phyloP scores from a whole-genome alignment of 2,113 vertebrate genomes.

The Taxidea taxus region DNA sequence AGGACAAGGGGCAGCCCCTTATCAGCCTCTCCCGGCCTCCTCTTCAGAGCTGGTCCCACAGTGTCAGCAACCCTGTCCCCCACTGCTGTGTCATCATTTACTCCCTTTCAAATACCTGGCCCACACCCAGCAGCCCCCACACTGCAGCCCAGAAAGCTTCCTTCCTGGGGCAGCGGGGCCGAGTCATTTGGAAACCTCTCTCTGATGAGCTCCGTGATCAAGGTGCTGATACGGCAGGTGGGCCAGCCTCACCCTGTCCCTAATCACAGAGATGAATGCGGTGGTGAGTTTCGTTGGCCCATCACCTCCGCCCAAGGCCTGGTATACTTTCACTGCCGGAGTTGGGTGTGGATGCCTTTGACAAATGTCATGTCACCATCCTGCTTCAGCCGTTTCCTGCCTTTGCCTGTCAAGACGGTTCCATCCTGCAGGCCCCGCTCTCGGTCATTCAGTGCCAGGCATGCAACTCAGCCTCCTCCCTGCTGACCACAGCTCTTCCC shows the following conservation, averaged over 20 bases:
- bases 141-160: conserved; percentile 43
- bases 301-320: neutral
- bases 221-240: conserved; percentile 56
- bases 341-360: neutral
- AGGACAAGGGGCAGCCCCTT: neutral
- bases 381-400: neutral
- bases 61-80: conserved; percentile 45
- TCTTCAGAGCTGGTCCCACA: neutral
- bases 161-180: conserved; percentile 61
- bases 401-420: neutral
- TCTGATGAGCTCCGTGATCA: conserved; percentile 50
- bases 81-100: conserved; percentile 70
- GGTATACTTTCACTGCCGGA: conserved; percentile 71
- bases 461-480: neutral
- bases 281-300: conserved; percentile 61
- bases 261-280: neutral
- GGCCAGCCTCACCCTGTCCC: neutral
- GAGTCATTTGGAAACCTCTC: conserved; percentile 77
- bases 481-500: neutral
- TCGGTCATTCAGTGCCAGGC: neutral
- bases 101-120: conserved; percentile 39
- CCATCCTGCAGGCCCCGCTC: neutral
- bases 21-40: neutral
- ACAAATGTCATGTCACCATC: neutral
- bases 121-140: conserved; percentile 18